These are phyloP conservation scores for Temnothorax unifasciatus DNA, from an alignment of 2,888 invertebrate genomes.

Conservation along the genomic window DNA sequence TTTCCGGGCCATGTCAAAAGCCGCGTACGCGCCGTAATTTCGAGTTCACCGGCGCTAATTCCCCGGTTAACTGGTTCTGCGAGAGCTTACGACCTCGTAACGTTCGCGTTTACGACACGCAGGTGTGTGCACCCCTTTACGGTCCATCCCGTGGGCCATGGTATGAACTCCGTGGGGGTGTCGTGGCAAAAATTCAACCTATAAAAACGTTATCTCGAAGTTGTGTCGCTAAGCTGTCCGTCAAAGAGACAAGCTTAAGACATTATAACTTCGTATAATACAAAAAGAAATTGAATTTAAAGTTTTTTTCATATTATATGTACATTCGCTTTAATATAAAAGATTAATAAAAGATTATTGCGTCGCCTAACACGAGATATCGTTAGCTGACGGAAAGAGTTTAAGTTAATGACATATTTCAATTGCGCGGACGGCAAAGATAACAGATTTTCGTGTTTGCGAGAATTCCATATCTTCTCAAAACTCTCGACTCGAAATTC, in stretches of 20 bases:
- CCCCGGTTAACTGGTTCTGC: conserved; percentile 76
- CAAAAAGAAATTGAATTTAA: not conserved
- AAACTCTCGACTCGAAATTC: not conserved
- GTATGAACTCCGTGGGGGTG: conserved; percentile 56
- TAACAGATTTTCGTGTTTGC: not conserved
- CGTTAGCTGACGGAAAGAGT: not conserved
- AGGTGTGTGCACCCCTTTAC: conserved; percentile 72
- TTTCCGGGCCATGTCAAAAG: conserved; percentile 69
- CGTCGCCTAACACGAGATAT: not conserved
- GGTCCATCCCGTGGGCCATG: conserved; percentile 63
- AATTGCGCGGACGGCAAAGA: not conserved
- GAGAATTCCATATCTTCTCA: conserved; percentile 1
- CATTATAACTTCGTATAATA: not conserved
- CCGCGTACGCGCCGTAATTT: conserved; percentile 78
- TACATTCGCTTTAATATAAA: not conserved
- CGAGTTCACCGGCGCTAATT: conserved; percentile 76
- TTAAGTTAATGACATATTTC: conserved; percentile 8
- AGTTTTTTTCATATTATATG: too few relatives aligned
- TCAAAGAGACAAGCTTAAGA: not conserved
- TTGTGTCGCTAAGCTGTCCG: conserved; percentile 1
- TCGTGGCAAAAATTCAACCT: conserved; percentile 16
- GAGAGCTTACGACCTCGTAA: conserved; percentile 72
- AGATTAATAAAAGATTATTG: not conserved
- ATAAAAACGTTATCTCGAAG: conserved; percentile 38
- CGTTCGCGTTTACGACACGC: conserved; percentile 74